These are phyloP conservation scores for Ceraclea dissimilis DNA, from an alignment of 2,888 invertebrate species.

Conservation along the genomic window DNA sequence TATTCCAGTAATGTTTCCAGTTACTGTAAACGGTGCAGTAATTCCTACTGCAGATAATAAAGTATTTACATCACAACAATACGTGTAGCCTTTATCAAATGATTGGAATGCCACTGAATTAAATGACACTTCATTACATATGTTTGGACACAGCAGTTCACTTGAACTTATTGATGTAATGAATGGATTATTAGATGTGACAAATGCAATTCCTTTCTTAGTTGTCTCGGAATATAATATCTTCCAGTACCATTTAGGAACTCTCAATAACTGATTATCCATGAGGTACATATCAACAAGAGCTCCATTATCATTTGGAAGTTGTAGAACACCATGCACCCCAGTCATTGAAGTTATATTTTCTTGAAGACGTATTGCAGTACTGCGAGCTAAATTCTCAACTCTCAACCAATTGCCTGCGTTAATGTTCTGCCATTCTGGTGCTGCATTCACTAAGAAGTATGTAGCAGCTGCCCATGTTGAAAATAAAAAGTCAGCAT, in stretches of 20 bases:
- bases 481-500: constrained; percentile 40
- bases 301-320: constrained; percentile 32
- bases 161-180: constrained; percentile 19
- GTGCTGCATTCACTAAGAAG: constrained; percentile 40
- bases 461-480: constrained; percentile 39
- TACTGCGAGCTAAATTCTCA: constrained; percentile 34
- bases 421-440: constrained; percentile 39
- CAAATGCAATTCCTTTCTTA: constrained; percentile 37
- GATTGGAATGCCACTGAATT: too few species aligned
- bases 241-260: constrained; percentile 41
- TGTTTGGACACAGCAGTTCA: constrained; percentile 32
- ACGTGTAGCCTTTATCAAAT: constrained; percentile 25
- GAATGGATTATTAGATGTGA: constrained; percentile 42
- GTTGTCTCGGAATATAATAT: constrained; percentile 34
- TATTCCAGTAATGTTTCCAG: not conserved
- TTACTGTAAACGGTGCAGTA: too few species aligned
- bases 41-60: too few species aligned
- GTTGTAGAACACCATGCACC: constrained; percentile 33
- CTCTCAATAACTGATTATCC: constrained; percentile 31
- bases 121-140: constrained; percentile 32
- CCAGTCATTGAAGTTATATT: constrained; percentile 37
- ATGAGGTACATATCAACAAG: constrained; percentile 34
- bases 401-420: constrained; percentile 40
- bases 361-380: constrained; percentile 30
- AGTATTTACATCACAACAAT: constrained; percentile 25